phyloP scores from a whole-genome alignment of 2,113 vertebrate species.

The Saimiri boliviensis region DNA sequence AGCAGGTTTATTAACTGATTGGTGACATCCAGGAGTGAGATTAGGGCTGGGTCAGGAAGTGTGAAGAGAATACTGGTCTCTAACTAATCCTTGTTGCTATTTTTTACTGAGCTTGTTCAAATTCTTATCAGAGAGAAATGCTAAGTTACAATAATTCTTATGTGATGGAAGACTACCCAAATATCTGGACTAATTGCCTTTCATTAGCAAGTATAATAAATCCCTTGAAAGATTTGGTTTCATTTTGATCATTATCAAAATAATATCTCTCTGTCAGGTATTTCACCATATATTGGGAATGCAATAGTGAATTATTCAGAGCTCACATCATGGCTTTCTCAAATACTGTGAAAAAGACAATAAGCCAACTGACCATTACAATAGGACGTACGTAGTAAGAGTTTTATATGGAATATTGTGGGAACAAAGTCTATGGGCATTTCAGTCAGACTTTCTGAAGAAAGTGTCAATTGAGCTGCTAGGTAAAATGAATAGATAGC shows the following conservation, averaged over 20 bases:
- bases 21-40: neutral
- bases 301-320: neutral
- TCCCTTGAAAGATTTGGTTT: neutral
- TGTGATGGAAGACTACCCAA: neutral
- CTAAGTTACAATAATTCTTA: neutral
- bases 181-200: neutral
- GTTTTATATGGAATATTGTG: neutral
- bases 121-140: neutral
- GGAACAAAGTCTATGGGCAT: neutral
- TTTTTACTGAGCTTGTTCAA: neutral
- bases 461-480: neutral
- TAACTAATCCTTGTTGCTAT: neutral
- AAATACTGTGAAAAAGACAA: neutral
- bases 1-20: neutral
- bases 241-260: neutral
- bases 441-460: neutral
- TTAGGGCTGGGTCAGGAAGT: neutral
- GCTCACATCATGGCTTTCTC: neutral
- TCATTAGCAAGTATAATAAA: neutral
- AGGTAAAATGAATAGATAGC: neutral
- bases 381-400: rapidly evolving
- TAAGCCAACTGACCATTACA: neutral
- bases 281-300: neutral
- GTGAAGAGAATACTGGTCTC: neutral
- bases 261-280: neutral